Base-by-base conservation (phyloP, 2,888 invertebrate species). In the Lasioglossum vierecki region DNA sequence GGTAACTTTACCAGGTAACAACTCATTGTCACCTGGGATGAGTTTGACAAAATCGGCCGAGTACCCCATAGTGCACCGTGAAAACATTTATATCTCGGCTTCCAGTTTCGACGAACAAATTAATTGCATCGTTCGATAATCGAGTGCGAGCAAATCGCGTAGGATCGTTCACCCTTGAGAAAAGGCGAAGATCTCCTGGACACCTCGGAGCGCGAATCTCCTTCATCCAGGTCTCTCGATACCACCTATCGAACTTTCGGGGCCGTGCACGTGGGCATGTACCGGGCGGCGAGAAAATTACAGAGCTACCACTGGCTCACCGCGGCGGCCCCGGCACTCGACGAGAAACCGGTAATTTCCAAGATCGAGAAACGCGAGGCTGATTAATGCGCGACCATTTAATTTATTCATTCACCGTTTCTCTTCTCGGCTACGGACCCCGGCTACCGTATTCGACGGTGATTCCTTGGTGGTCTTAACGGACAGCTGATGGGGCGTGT, bases 211-310 rank as follows among this genome's bases (percentile, higher is more conserved):
- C 57, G 57, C 53, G n/a, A 9, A 57, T 57, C 57, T 13, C 26
- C 57, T 57, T 26, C 57, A 4, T 26, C 57, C 30, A 22, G 66
- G 71, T 53, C 70, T 15, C 63, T 39, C 79, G 78, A 79, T 57
- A 53, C 73, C 66, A 18, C 49, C 71, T 83, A 79, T 76, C 85
- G 77, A 75, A 78, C 46, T 78, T 76, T 77, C 78, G 76, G 74
- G 66, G 22, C 35, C 68, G 75, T 79, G 82, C 88, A 85, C 85
- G 88, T 85, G 90, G 90, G 89, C 77, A 88, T 90, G 82, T 86
- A 89, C 80, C 82, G 91, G 88, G 92, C 94, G 94, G 94, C 91
- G 89, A 92, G 93, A 88, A 94, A 91, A 94, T 94, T 94, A 94
- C 93, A 93, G 89, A 46, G 92, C 92, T 93, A 92, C 92, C 92